A percentile compares a stretch with the other conserved stretches of the same genome.
phyloP scores from a whole-genome alignment of 2,113 vertebrate genomes.

The Nesoenas mayeri region DNA sequence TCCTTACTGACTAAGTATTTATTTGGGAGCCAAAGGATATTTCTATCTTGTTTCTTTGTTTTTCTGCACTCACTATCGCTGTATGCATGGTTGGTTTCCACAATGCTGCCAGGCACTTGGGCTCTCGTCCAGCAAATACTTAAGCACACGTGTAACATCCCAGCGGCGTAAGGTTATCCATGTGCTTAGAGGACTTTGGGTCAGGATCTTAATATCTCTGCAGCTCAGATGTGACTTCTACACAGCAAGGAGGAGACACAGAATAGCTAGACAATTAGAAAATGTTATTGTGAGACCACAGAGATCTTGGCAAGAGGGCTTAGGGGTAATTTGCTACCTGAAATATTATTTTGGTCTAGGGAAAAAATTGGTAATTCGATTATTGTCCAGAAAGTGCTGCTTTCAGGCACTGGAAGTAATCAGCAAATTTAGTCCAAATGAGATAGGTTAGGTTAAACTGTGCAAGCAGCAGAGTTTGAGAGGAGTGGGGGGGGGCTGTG shows the following conservation, averaged over 20 bases:
- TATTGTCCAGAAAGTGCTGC: background rate
- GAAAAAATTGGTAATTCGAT: background rate
- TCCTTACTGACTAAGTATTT: background rate
- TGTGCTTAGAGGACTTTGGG: slow-evolving; percentile 41
- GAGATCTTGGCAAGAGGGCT: background rate
- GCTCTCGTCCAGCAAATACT: slow-evolving; percentile 55
- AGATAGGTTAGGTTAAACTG: background rate
- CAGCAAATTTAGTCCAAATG: background rate
- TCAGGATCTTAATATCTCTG: background rate
- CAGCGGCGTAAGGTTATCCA: background rate
- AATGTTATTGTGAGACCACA: background rate
- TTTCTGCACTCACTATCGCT: background rate
- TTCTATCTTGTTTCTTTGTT: slow-evolving; percentile 32
- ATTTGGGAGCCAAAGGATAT: background rate
- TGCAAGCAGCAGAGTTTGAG: background rate
- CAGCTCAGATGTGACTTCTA: background rate
- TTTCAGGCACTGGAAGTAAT: background rate
- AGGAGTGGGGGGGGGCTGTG: background rate
- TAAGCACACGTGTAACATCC: slow-evolving; percentile 35
- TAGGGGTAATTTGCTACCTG: background rate
- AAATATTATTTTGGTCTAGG: background rate
- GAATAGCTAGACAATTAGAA: slow-evolving; percentile 9
- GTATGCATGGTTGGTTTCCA: background rate
- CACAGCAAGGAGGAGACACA: background rate
- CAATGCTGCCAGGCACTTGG: background rate